Evolutionary conservation across 2,888 invertebrate genomes (phyloP).

Genomic region (Helicoverpa assulta): DNA sequence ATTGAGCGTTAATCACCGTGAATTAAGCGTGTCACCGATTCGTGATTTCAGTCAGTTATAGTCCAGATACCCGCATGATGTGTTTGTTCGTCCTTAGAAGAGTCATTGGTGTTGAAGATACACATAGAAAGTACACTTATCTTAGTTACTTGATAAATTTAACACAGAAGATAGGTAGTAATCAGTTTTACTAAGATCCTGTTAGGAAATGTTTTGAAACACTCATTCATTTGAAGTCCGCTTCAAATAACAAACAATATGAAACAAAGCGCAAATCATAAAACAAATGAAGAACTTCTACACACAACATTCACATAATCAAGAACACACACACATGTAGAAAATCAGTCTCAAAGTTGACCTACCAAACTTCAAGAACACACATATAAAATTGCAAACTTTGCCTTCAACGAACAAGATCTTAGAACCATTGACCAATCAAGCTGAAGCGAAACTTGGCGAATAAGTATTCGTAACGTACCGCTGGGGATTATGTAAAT

Average conservation of each 20-base stretch:
- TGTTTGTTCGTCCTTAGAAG: no score
- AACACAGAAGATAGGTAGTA: no score
- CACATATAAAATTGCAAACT: conserved; percentile 25
- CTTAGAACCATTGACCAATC: conserved; percentile 63
- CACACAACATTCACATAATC: not conserved
- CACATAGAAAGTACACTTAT: no score
- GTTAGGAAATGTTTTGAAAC: not conserved
- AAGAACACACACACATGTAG: not conserved
- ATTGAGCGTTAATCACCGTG: no score
- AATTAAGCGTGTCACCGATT: no score
- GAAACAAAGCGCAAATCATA: not conserved
- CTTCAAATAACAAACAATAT: not conserved
- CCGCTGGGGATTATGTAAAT: conserved; percentile 72
- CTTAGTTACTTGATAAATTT: no score
- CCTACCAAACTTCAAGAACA: conserved; percentile 17
- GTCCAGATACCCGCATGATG: no score
- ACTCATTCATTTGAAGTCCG: not conserved
- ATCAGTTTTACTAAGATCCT: no score
- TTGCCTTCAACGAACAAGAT: conserved; percentile 32
- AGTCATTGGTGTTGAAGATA: no score
- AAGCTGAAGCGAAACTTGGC: conserved; percentile 52
- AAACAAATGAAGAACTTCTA: not conserved
- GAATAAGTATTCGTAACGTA: conserved; percentile 68
- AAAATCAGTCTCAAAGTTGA: conserved; percentile 8
- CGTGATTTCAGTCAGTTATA: no score